These are phyloP conservation scores for Leucania comma DNA, from an alignment of 2,888 invertebrate genomes.

Conservation along the genomic window DNA sequence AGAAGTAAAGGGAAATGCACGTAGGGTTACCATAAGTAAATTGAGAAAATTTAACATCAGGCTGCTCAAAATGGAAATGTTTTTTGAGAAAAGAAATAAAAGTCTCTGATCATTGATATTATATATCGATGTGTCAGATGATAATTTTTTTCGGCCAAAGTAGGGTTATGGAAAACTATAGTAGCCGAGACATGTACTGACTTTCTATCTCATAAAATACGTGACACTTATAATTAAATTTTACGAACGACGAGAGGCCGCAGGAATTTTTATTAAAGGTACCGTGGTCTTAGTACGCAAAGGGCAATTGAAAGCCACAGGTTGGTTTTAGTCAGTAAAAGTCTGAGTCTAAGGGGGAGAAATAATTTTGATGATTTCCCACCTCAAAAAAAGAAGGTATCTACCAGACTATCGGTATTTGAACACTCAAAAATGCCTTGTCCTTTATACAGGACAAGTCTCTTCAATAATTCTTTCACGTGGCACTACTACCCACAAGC, in stretches of 20 bases:
- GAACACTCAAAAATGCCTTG: slow-evolving; percentile 15
- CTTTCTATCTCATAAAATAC: neutral
- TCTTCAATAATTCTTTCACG: slow-evolving; percentile 17
- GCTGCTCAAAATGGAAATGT: neutral
- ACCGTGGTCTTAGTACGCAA: no score
- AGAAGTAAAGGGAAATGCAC: slow-evolving; percentile 20
- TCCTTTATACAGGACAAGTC: slow-evolving; percentile 28
- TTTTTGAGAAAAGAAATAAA: neutral
- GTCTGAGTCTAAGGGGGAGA: no score
- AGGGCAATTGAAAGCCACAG: no score
- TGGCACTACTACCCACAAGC: slow-evolving; percentile 32
- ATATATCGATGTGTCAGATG: neutral
- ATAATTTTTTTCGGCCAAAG: neutral
- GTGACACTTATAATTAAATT: neutral
- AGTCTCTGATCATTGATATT: neutral
- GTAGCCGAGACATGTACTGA: neutral
- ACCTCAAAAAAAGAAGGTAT: neutral
- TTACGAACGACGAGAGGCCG: neutral
- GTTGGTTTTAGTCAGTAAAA: no score
- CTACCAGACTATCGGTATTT: neutral
- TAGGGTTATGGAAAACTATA: no score
- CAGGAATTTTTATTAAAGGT: no score
- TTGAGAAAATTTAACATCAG: neutral
- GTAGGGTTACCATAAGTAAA: slow-evolving; percentile 23
- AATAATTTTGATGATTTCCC: neutral